A percentile compares a stretch with the other conserved stretches of the same genome.
phyloP scores from a whole-genome alignment of 2,113 vertebrate species.

The Corvus hawaiiensis region DNA sequence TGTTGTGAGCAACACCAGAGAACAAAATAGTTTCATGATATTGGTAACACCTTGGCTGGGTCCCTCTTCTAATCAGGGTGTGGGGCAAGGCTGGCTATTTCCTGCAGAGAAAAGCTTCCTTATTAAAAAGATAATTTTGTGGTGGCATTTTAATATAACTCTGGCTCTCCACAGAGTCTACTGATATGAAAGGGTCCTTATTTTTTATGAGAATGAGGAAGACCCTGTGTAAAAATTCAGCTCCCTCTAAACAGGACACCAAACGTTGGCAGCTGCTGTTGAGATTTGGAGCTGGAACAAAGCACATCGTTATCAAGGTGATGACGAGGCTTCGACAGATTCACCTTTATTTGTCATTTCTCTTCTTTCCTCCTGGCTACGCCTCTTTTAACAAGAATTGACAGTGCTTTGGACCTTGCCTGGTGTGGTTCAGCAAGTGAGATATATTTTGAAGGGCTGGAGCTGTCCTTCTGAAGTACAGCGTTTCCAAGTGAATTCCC shows the following conservation, averaged over 20 bases:
- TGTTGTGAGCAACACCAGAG: background rate
- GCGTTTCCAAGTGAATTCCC: background rate
- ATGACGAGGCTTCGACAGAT: background rate
- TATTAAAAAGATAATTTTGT: background rate
- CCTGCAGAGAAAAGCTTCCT: background rate
- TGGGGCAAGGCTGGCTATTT: background rate
- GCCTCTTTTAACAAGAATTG: background rate
- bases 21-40: background rate
- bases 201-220: background rate
- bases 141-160: background rate
- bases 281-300: background rate
- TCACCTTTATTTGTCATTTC: background rate
- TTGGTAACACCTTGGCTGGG: conserved; percentile 2
- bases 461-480: rapidly evolving
- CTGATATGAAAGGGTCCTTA: background rate
- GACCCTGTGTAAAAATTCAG: background rate
- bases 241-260: background rate
- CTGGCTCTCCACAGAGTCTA: background rate
- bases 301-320: background rate
- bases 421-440: background rate
- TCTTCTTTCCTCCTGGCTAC: background rate
- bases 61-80: conserved; percentile 14
- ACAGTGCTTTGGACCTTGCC: background rate
- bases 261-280: rapidly evolving
- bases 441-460: background rate